Percentiles rank a stretch among this genome's conserved stretches.
These are phyloP conservation scores for Polydrusus cervinus DNA, from an alignment of 2,888 invertebrate genomes.

Conservation along the genomic window DNA sequence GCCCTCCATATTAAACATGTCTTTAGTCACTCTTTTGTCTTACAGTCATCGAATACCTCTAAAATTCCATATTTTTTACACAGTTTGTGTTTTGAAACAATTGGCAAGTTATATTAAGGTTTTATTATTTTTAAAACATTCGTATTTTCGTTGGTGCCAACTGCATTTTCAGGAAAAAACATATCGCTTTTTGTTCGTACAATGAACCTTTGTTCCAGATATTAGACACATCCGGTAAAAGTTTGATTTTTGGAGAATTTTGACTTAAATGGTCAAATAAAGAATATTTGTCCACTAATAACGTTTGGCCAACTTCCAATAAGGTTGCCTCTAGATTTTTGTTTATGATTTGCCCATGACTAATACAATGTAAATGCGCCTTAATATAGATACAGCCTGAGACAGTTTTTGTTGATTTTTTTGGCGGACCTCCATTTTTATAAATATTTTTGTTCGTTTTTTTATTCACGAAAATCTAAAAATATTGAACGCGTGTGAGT, in stretches of 20 bases:
- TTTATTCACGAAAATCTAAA: slow-evolving; percentile 29
- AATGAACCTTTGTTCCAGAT: slow-evolving; percentile 3
- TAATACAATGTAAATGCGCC: slow-evolving; percentile 45
- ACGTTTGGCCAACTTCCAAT: slow-evolving; percentile 41
- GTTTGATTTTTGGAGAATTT: slow-evolving; percentile 2
- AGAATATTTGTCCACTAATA: slow-evolving; percentile 24
- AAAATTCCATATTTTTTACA: not conserved
- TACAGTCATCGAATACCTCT: not conserved
- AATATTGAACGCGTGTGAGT: slow-evolving; percentile 13
- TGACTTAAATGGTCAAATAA: slow-evolving; percentile 21
- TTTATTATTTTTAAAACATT: too few species aligned
- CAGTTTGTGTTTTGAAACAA: too few species aligned
- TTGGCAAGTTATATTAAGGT: too few species aligned
- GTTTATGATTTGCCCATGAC: slow-evolving; percentile 45
- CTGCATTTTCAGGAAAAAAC: not conserved
- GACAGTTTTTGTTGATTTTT: slow-evolving; percentile 43
- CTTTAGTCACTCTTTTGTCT: too few species aligned
- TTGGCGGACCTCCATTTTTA: slow-evolving; percentile 34
- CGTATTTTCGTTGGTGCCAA: not conserved
- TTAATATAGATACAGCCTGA: slow-evolving; percentile 47
- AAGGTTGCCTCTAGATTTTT: slow-evolving; percentile 45
- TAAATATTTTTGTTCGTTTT: slow-evolving; percentile 26
- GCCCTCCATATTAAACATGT: too few species aligned
- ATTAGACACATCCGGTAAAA: not conserved
- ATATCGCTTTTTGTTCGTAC: not conserved